Percentiles rank a stretch among this genome's conserved stretches.
These are phyloP conservation scores for Tringa solitaria DNA, from an alignment of 2,113 vertebrate genomes.

Conservation along the genomic window DNA sequence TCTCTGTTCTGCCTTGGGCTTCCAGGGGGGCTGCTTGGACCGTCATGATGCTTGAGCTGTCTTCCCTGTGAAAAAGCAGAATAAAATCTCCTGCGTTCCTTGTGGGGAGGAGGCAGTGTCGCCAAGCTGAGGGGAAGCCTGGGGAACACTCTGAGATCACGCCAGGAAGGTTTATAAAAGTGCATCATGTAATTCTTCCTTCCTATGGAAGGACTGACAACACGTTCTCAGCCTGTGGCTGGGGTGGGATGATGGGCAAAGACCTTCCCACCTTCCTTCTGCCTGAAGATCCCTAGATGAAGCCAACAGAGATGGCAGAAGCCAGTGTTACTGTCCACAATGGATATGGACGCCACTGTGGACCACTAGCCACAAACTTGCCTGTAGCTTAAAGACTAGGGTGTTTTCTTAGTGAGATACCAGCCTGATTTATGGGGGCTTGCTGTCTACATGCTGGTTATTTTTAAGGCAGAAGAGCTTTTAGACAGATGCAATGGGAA, in stretches of 20 bases:
- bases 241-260: not conserved
- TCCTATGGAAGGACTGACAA: not conserved
- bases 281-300: not conserved
- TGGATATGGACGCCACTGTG: not conserved
- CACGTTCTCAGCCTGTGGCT: not conserved
- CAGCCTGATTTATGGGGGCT: not conserved
- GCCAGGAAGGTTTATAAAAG: not conserved
- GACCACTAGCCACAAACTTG: not conserved
- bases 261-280: not conserved
- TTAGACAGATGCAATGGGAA: not conserved
- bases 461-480: slow-evolving; percentile 44
- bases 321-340: not conserved
- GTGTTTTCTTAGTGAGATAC: not conserved
- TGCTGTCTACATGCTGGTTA: not conserved
- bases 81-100: not conserved
- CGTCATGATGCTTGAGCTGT: accelerated
- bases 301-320: not conserved
- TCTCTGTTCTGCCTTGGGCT: not conserved
- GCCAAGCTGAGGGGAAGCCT: not conserved
- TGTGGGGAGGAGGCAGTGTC: not conserved
- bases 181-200: not conserved
- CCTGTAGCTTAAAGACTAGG: not conserved
- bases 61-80: not conserved
- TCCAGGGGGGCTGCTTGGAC: not conserved
- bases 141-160: not conserved